phyloP scores from a whole-genome alignment of 2,797 vertebrate genomes.

The Falco novaeseelandiae region DNA sequence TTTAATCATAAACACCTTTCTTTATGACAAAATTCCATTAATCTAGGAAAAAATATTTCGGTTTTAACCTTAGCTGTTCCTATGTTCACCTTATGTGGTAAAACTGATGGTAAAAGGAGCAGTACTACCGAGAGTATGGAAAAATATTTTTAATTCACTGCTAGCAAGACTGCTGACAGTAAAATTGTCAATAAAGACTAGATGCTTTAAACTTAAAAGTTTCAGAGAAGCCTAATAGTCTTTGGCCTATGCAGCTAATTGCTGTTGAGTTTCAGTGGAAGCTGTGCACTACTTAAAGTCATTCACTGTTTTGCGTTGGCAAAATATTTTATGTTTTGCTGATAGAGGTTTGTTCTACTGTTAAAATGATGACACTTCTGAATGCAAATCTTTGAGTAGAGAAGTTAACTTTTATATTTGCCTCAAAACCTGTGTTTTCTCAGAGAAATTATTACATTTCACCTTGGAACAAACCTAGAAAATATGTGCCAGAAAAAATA shows the following conservation, averaged over 20 bases:
- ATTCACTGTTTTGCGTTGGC: not conserved
- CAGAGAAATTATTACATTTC: constrained; percentile 28
- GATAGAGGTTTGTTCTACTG: not conserved
- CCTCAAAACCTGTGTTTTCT: constrained; percentile 9
- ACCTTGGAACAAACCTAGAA: constrained; percentile 36
- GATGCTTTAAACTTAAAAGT: not conserved
- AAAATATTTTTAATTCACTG: not conserved
- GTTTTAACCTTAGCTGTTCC: not conserved
- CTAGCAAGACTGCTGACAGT: not conserved
- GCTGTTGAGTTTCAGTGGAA: not conserved
- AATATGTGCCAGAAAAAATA: not conserved
- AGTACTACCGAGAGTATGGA: not conserved
- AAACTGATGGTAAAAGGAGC: not conserved
- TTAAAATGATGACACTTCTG: not conserved
- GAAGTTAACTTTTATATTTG: not conserved
- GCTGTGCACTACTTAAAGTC: not conserved
- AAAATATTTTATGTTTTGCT: not conserved
- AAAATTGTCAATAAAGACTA: not conserved
- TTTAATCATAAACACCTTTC: not conserved
- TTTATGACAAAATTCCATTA: not conserved
- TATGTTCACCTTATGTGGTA: not conserved
- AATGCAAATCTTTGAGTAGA: constrained; percentile 15
- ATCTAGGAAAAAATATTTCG: not conserved
- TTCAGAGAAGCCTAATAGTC: not conserved
- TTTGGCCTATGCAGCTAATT: not conserved